Evolutionary conservation across 2,113 vertebrate species (phyloP), one percentile per base, ranked within the genome.

Genomic region (Orthonyx spaldingii): DNA sequence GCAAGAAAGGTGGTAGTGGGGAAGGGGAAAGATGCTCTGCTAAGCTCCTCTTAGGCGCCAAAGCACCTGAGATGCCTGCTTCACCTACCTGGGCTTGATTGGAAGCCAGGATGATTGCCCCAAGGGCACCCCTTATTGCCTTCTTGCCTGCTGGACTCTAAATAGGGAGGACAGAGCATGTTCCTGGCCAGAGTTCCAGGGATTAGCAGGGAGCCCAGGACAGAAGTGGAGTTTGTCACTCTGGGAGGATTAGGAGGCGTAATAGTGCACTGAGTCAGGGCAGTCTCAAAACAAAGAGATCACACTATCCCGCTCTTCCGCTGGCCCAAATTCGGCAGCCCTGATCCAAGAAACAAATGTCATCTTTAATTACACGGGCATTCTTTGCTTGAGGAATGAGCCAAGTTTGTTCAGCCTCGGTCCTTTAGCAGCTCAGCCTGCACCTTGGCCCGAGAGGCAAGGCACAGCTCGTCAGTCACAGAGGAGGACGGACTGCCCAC

Each of bases 291-390:
- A 81, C 69, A 84, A 85, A 93, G 78, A 27, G 47, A 75, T 65
- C 33, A 14, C 61, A 42, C 78, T 91, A 75, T n/a, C 60, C 63
- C 0, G 0, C 32, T 90, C 55, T 80, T 90, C 63, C 5, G 4
- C 66, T 80, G 95, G 79, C 90, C 86, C 86, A 78, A 66, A 87
- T 59, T 55, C 1, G 24, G 47, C 68, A 63, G 80, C n/a, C 77
- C 76, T 52, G 89, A 65, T 90, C 86, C 91, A 92, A 92, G 79
- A 94, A 92, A 55, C 42, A 90, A 95, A 90, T 75, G 79, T 84
- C 79, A 84, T 71, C 78, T 76, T 76, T 84, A 86, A 84, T 71
- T 71, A 71, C 53, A 26, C 0, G 55, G 85, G 46, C 85, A 56
- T 52, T 84, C 52, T 57, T 81, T 71, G 57, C 68, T 68, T 42